Base-by-base conservation (phyloP, 2,113 vertebrate genomes). In the Amia ocellicauda region DNA sequence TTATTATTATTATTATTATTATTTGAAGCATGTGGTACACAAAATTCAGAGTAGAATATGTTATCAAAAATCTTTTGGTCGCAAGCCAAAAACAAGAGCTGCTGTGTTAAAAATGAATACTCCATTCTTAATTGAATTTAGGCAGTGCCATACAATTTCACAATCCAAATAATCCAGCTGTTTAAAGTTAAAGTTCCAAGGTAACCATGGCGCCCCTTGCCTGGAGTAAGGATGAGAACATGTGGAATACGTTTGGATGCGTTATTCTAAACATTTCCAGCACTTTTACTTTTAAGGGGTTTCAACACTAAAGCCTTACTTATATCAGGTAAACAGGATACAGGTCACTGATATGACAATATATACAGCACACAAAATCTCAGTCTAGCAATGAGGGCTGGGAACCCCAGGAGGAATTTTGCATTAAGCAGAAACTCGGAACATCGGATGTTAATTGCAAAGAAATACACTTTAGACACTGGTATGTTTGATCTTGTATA, bases 141-240 rank as follows among this genome's bases (percentile, higher is more conserved):
- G 67, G 71, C 72, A 74, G 77, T 68, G 85, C 84, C 87, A 87
- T 87, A 85, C 83, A 88, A 89, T 90, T 89, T 89, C 86, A 89
- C 86, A 89, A 89, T 82, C 86, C 86, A 86, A 89, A 82, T 88
- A 83, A 82, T 74, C 86, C 89, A 91, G 89, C 88, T 90, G 89
- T 88, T 91, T 88, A 87, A 91, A 87, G 88, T 91, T 91, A 91
- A 89, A 88, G 85, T 89, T 90, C 86, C 84, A 89, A 88, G 88
- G 88, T 89, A 90, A 90, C 86, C 86, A 88, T 90, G 86, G 88
- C 84, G 82, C 86, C 86, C 83, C 76, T 79, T 76, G 82, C 83
- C 82, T 85, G 83, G 76, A 87, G 80, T 76, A 79, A 78, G 71
- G 82, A 76, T 76, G 61, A 83, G 84, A 86, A 91, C 87, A 90